Conservation (phyloP, 92 coral and sea anemone genomes). For the Porites divaricata region DNA sequence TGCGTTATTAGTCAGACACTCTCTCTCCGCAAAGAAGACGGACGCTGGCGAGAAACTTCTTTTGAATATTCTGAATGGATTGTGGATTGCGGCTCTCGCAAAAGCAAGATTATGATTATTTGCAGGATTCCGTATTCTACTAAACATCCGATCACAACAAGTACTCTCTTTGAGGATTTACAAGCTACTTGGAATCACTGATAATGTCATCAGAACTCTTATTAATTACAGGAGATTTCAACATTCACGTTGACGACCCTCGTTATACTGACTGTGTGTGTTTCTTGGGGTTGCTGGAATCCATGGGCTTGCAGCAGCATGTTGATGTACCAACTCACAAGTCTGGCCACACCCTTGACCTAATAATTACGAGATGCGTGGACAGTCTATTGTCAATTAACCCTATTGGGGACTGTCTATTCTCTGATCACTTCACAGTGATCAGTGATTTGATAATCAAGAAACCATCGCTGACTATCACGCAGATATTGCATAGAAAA, state of each 20-base stretch:
- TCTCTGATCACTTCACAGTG: constrained; percentile 44
- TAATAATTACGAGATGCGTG: constrained; percentile 5
- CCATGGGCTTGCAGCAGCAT: constrained; percentile 36
- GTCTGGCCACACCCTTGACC: constrained; percentile 20
- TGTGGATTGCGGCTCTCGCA: neutral
- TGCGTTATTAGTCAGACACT: too few relatives aligned
- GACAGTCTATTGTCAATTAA: constrained; percentile 38
- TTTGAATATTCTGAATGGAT: too few relatives aligned
- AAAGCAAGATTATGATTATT: neutral
- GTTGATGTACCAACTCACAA: constrained; percentile 33
- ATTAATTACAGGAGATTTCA: neutral
- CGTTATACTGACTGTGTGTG: constrained; percentile 21
- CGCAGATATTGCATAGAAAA: constrained; percentile 36
- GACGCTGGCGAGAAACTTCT: neutral
- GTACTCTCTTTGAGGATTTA: neutral
- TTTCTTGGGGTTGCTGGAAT: constrained; percentile 38
- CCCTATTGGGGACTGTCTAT: constrained; percentile 15
- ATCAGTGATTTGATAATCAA: constrained; percentile 42
- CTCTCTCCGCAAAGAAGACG: neutral
- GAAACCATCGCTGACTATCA: constrained; percentile 29
- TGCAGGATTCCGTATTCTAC: neutral
- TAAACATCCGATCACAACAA: neutral
- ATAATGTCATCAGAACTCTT: too few relatives aligned
- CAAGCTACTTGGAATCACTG: neutral
- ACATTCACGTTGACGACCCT: constrained; percentile 10